Evolutionary conservation across 2,113 vertebrate genomes (phyloP).

Genomic region (Orcinus orca): DNA sequence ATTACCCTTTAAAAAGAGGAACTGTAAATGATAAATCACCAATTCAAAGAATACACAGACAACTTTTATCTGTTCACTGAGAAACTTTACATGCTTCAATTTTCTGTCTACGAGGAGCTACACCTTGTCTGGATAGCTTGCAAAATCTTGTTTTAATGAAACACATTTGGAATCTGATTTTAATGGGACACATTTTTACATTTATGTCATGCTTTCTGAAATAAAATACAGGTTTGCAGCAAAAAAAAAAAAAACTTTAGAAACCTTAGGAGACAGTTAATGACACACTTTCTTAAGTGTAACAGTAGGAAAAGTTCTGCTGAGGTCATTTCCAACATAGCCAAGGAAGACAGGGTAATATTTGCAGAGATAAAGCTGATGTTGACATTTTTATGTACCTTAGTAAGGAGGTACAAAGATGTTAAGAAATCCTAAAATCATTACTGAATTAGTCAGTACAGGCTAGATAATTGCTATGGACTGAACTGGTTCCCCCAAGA

Average conservation of each 20-base stretch:
- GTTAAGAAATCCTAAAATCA: neutral
- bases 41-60: constrained; percentile 57
- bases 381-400: neutral
- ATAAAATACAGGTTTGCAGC: constrained; percentile 53
- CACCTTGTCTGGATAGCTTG: constrained; percentile 71
- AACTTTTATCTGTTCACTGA: constrained; percentile 64
- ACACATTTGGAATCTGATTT: constrained; percentile 81
- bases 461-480: neutral
- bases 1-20: constrained; percentile 54
- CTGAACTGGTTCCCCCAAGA: neutral
- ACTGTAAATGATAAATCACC: constrained; percentile 24
- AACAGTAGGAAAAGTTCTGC: neutral
- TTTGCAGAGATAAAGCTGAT: neutral
- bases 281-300: neutral
- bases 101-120: constrained; percentile 52
- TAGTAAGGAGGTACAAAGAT: neutral
- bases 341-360: neutral
- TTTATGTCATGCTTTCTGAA: constrained; percentile 63
- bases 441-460: neutral
- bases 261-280: neutral
- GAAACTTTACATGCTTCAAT: constrained; percentile 22
- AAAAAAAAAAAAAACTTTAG: neutral
- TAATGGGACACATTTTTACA: constrained; percentile 83
- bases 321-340: neutral
- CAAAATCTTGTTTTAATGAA: constrained; percentile 84